Evolutionary conservation across 2,888 invertebrate genomes (phyloP).

Genomic region (Troilus luridus): DNA sequence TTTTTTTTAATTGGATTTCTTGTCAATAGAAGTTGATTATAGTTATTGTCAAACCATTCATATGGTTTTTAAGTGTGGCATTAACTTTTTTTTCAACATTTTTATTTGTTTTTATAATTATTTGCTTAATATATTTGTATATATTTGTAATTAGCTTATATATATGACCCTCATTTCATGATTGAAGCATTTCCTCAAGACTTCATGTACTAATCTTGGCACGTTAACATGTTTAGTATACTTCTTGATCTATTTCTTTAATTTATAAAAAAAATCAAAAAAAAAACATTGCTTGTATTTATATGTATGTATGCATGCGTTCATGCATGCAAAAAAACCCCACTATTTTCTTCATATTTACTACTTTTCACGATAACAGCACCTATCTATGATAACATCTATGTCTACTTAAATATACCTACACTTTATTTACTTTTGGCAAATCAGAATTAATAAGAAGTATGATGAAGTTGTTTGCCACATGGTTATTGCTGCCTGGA

Average conservation of each 20-base stretch:
- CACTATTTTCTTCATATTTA: neutral
- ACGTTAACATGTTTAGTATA: neutral
- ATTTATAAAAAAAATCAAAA: neutral
- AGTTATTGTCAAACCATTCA: neutral
- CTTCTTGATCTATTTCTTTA: neutral
- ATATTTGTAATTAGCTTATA: constrained; percentile 12
- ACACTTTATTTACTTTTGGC: no score
- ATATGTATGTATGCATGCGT: neutral
- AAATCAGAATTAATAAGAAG: no score
- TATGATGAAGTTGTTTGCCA: no score
- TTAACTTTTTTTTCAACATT: neutral
- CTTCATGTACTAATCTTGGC: neutral
- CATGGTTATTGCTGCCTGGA: no score
- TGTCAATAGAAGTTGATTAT: no score
- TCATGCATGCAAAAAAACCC: constrained; percentile 12
- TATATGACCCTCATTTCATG: neutral
- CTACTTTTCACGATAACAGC: neutral
- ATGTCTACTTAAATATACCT: no score
- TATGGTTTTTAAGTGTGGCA: neutral
- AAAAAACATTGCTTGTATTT: neutral
- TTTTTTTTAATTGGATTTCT: neutral
- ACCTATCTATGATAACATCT: no score
- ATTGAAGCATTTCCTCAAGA: neutral
- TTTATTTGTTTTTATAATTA: neutral
- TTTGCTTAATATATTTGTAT: neutral